Evolutionary conservation across 2,888 invertebrate species (phyloP).

Genomic region (Troides aeacus): DNA sequence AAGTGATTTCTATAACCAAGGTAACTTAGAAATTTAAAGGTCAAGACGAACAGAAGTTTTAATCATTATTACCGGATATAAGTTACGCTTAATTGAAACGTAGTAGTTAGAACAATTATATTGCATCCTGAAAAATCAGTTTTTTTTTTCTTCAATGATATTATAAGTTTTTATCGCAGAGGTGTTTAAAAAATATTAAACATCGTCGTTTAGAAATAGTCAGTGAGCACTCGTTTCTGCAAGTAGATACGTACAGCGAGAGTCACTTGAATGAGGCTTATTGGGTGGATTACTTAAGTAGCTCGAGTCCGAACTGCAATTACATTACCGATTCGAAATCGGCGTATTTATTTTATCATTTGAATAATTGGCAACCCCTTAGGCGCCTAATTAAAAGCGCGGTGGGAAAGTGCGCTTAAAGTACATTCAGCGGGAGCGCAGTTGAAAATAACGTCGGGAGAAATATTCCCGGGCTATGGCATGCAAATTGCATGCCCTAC

Average conservation of each 20-base stretch:
- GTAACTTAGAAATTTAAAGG: no score
- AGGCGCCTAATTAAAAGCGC: conserved; percentile 30
- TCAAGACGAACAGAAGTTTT: no score
- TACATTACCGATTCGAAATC: conserved; percentile 15
- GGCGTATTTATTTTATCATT: conserved; percentile 22
- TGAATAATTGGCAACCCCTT: conserved; percentile 30
- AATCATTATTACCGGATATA: no score
- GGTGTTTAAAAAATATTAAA: no score
- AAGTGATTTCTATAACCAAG: no score
- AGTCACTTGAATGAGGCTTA: conserved; percentile 1
- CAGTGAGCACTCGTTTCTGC: not conserved
- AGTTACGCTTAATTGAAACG: no score
- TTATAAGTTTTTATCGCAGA: no score
- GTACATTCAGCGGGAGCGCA: conserved; percentile 25
- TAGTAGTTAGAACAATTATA: no score
- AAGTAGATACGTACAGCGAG: not conserved
- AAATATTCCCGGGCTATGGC: conserved; percentile 23
- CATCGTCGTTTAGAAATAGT: not conserved
- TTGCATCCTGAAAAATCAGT: no score
- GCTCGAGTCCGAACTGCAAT: conserved; percentile 3
- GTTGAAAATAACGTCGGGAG: conserved; percentile 27
- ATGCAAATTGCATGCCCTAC: conserved; percentile 34
- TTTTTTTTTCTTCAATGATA: no score
- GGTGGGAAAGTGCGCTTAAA: conserved; percentile 29
- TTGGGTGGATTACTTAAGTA: conserved; percentile 13